These are phyloP conservation scores for Xenus cinereus DNA, from an alignment of 2,113 vertebrate species.

Conservation along the genomic window DNA sequence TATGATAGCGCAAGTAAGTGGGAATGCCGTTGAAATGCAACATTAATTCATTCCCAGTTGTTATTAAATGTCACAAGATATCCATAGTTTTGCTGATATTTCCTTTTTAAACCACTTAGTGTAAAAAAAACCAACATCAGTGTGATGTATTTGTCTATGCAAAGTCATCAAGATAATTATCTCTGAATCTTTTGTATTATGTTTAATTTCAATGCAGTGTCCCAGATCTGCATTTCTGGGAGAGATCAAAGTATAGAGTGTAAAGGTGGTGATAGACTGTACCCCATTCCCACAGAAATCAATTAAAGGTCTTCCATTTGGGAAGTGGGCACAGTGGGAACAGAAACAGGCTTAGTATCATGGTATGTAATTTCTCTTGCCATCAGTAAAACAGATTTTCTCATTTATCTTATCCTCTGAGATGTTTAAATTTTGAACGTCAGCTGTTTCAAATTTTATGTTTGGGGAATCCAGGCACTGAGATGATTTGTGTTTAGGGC, in stretches of 20 bases:
- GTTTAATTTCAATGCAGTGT: not conserved
- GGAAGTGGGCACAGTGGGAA: slow-evolving; percentile 20
- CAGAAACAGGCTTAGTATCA: not conserved
- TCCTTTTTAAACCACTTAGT: not conserved
- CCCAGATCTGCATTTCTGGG: not conserved
- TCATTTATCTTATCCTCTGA: slow-evolving; percentile 52
- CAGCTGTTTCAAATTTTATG: slow-evolving; percentile 62
- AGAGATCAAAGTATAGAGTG: slow-evolving; percentile 20
- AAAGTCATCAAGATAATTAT: not conserved
- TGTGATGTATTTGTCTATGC: not conserved
- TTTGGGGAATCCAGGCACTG: slow-evolving; percentile 23
- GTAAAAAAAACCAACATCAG: not conserved
- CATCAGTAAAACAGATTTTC: slow-evolving; percentile 46
- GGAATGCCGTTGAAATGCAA: not conserved
- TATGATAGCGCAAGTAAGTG: not conserved
- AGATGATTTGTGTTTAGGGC: slow-evolving; percentile 36
- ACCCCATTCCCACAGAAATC: slow-evolving; percentile 41
- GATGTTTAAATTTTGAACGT: slow-evolving; percentile 26
- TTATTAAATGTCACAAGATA: slow-evolving; percentile 25
- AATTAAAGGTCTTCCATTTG: slow-evolving; percentile 28
- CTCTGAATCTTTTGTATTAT: not conserved
- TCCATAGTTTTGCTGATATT: slow-evolving; percentile 16
- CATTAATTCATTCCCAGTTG: slow-evolving; percentile 16
- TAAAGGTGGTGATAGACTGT: not conserved
- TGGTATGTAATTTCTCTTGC: not conserved